Evolutionary conservation across 92 coral and sea anemone species (phyloP), one percentile per base, ranked within the genome.

Genomic region (Phenganax marumi): DNA sequence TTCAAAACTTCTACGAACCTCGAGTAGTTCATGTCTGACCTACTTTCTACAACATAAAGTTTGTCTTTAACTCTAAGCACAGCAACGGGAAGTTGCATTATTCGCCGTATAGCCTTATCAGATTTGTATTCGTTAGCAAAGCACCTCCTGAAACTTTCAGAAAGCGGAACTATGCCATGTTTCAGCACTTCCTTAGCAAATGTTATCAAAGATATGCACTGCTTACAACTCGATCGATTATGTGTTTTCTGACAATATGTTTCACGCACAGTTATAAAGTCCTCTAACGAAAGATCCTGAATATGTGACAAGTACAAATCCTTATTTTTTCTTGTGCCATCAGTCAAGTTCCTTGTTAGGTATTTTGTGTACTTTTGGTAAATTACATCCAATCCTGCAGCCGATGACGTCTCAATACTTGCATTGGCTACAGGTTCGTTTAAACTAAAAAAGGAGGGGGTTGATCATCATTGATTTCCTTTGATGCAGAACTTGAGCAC

Each of bases 21-120:
- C 33, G 80, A 79, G 64, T 79, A 79, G 33, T 74, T 57, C 73
- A 75, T 58, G 26, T 52, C 51, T 1, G 88, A 22, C 73, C 85
- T 22, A 61, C 63, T 24, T 55, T 88, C 88, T n/a, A 69, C 66
- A 74, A 88, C 86, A 81, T 70, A 84, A 24, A 88, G 82, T 84
- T 16, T 79, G 51, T 53, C 77, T 79, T 80, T 84, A 10, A 75
- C 54, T 66, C 73, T 69, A 68, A 66, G 54, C 1, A 70, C 64
- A 81, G 17, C 77, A 12, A 66, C 77, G 17, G 77, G 85, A 81
- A 68, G 85, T 66, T 81, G 85, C 76, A 81, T 81, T 47, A 81
- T 50, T 51, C 77, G 77, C 39, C 68, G 62, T 16, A 81, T 54
- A 48, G 85, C 77, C 14, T 81, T 81, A 13, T 55, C 51, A 5